phyloP scores from a whole-genome alignment of 2,888 invertebrate genomes.

The Amphipyra berbera region DNA sequence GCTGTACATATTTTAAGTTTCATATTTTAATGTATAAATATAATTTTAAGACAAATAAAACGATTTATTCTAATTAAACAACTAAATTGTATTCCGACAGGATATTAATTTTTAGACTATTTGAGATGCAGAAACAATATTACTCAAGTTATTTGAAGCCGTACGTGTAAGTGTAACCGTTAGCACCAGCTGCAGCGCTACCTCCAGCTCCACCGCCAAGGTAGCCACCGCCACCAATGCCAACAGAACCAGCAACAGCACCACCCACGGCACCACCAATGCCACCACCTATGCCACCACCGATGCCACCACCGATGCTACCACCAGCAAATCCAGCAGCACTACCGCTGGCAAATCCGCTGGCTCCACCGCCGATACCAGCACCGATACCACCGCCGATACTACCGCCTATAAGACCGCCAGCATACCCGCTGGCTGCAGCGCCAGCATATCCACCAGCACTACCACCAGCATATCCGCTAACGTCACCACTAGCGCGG shows the following conservation, averaged over 20 bases:
- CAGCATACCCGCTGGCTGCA: not conserved
- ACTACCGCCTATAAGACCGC: too few species aligned
- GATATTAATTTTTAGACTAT: constrained; percentile 6
- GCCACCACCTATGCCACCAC: not conserved
- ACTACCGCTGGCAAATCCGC: not conserved
- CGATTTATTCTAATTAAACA: not conserved
- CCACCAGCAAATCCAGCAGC: not conserved
- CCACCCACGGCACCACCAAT: not conserved
- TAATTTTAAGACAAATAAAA: not conserved
- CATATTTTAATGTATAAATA: not conserved
- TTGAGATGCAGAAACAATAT: not conserved
- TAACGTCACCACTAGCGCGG: not conserved
- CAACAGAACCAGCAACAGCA: not conserved
- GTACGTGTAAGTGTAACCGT: constrained; percentile 24
- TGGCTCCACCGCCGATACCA: not conserved
- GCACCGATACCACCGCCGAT: not conserved
- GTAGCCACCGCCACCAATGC: not conserved
- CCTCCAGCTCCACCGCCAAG: constrained; percentile 9
- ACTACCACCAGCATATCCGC: not conserved
- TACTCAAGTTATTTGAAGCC: constrained; percentile 26
- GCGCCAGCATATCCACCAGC: not conserved
- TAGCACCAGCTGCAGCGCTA: not conserved
- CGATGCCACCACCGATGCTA: not conserved
- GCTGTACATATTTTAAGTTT: not conserved
- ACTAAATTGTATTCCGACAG: constrained; percentile 5